Base-by-base conservation (phyloP, 2,113 vertebrate species). In the Eulacestoma nigropectus region DNA sequence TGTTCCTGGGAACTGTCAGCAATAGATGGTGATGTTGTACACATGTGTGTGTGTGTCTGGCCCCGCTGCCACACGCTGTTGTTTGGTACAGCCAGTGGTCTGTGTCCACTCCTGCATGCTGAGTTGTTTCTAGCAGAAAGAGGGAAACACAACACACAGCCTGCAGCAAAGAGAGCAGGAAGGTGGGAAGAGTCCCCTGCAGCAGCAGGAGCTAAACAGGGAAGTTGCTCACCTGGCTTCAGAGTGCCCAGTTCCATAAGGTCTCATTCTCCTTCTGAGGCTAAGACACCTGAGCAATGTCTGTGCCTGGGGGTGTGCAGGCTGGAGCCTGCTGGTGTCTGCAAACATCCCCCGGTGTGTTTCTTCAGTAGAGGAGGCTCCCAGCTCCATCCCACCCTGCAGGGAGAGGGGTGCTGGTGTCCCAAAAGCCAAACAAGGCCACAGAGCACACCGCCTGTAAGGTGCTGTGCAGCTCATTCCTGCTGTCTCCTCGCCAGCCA, bases 51-150 rank as follows among this genome's bases (percentile, higher is more conserved):
- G 11, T 5, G 3, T 21, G 5, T 32, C 33, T 23, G 39, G 47
- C 29, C 16, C 70, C 0, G 3, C 39, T 23, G 4, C 46, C 1
- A 1, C 41, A 25, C 0, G 0, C 60, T 69, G 32, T 5, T 30
- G 18, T 27, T 57, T 32, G 70, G 27, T 39, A 26, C 76, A 35
- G 87, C 55, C 33, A 6, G 26, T 4, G 64, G 37, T 39, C n/a
- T 3, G 2, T 23, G 27, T 30, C 29, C 0, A 2, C 37, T 68
- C 37, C 62, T n/a, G 59, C 46, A 41, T 35, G 42, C 13, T 2
- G 33, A 3, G 0, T 9, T 57, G 42, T 25, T 79, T 37, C 26
- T 13, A 81, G 52, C 50, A 78, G 87, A 53, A 70, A 68, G 44
- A 25, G 37, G 18, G 42, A 52, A 85, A 22, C 18, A 41, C 62